A percentile compares a stretch with the other conserved stretches of the same genome.
Conservation (phyloP, 2,888 invertebrate genomes). For the Mimachlamys varia region DNA sequence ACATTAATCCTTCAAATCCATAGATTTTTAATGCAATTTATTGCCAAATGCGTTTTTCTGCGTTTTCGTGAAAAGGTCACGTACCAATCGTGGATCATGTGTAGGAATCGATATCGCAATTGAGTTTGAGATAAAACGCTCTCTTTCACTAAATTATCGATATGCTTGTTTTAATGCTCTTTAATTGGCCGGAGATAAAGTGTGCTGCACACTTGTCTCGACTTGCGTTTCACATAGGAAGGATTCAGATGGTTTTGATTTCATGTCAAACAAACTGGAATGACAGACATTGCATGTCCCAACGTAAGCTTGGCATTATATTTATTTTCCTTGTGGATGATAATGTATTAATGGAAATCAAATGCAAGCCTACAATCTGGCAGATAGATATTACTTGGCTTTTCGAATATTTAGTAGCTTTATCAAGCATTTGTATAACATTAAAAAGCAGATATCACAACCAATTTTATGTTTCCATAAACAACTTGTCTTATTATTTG, state of each 20-base stretch:
- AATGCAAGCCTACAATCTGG: no score
- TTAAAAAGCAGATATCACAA: no score
- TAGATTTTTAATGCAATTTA: not conserved
- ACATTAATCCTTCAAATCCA: not conserved
- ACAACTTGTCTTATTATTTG: no score
- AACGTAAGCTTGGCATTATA: not conserved
- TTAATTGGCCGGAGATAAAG: not conserved
- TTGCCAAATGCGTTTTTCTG: not conserved
- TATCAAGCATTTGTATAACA: no score
- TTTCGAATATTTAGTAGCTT: no score
- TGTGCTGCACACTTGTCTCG: not conserved
- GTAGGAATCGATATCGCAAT: not conserved
- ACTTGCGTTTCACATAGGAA: not conserved
- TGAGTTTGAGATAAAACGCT: not conserved
- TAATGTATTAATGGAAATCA: no score
- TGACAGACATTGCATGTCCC: not conserved
- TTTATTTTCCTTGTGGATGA: not conserved
- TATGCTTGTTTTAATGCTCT: not conserved
- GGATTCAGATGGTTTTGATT: not conserved
- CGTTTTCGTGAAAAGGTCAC: not conserved
- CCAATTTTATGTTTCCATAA: no score
- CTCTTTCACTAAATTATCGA: not conserved
- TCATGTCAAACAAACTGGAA: not conserved
- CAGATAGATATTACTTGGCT: no score
- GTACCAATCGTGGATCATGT: not conserved